Base-by-base conservation (phyloP, 2,888 invertebrate genomes). In the Drosophila bunnanda region DNA sequence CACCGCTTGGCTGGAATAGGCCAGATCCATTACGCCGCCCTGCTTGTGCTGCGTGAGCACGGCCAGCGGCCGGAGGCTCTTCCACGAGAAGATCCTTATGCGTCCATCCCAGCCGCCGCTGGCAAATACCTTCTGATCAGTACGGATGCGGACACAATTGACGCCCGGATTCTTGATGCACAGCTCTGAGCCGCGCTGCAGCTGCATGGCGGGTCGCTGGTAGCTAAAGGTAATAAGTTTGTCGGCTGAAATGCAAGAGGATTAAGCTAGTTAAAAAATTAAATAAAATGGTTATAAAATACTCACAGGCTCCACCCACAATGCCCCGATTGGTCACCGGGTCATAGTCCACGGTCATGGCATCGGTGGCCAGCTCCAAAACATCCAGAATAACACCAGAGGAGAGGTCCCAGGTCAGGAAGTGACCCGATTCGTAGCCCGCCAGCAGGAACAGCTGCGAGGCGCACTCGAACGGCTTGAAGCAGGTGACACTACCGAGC, bases 61-160 rank as follows among this genome's bases (percentile, higher is more conserved):
- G 2, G 95, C 96, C 68, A 97, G 92, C 5, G 95, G 94, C 57
- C 95, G 93, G 41, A 96, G 92, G 59, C 95, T 95, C 90, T 95
- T 96, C 95, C 96, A 96, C 2, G 96, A 96, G 91, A 95, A 96
- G 75, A 96, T 94, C 75, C 96, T 93, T 70, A 96, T 93, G 72
- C 95, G 94, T 2, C 96, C 95, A 88, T 97, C 96, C 95, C 96
- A 96, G 36, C 96, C 95, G 13, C 95, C 97, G 0, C 94, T 93
- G 22, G 94, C 94, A 81, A 96, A 95, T 9, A 97, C 95, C 90
- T 95, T 96, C 5, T 94, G 93, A 90, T 96, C 96, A 0, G 93
- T 92, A 30, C 96, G 93, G 75, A 96, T 93, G 80, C 94, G 94
- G 9, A 96, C 94, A 78, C 94, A 94, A 82, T 95, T 96, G 44